Evolutionary conservation across 2,797 vertebrate species (phyloP).

Genomic region (Vultur gryphus): DNA sequence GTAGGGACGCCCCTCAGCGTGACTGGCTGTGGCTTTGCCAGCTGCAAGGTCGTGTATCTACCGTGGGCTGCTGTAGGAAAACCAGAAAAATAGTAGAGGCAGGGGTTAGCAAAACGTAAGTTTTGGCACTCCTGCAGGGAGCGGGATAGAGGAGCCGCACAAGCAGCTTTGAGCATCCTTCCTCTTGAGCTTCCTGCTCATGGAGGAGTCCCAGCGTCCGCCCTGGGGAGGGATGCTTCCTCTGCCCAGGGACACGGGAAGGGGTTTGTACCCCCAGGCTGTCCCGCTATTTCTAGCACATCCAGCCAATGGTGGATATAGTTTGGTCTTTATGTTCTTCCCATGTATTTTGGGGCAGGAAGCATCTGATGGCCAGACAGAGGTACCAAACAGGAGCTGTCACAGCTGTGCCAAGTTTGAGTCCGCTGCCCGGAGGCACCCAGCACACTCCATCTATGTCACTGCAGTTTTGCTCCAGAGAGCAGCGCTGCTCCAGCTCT

Average conservation of each 20-base stretch:
- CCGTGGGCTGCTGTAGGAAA: background rate
- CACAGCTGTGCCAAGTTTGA: background rate
- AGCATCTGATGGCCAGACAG: background rate
- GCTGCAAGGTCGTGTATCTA: background rate
- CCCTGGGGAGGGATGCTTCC: background rate
- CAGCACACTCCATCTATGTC: background rate
- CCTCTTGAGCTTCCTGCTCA: background rate
- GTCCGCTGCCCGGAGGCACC: background rate
- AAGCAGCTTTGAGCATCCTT: background rate
- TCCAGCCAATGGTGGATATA: background rate
- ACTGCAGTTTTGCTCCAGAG: background rate
- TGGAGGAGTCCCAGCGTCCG: background rate
- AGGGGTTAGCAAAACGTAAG: background rate
- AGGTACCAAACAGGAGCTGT: background rate
- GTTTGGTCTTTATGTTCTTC: background rate
- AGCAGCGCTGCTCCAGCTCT: background rate
- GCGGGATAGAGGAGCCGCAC: background rate
- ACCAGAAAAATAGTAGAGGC: background rate
- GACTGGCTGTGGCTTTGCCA: background rate
- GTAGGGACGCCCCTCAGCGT: background rate
- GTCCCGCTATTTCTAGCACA: background rate
- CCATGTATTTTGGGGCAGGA: background rate
- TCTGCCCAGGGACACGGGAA: accelerated
- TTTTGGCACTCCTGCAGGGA: background rate
- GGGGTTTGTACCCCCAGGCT: background rate